A percentile compares a stretch with the other conserved stretches of the same genome.
phyloP scores from a whole-genome alignment of 2,797 vertebrate species.

The Cryptoblepharus egeriae region DNA sequence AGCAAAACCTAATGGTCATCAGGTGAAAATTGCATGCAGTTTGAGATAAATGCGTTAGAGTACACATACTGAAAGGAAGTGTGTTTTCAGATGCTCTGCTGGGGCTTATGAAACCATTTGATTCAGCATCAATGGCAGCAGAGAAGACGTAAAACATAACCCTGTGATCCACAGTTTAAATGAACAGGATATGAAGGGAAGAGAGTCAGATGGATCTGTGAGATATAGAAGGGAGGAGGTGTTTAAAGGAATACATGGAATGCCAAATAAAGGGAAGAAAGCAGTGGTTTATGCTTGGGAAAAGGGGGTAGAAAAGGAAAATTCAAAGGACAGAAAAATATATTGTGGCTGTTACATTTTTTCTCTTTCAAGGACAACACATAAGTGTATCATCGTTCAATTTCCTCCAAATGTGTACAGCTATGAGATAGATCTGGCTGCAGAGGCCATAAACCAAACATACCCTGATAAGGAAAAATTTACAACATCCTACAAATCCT shows the following conservation, averaged over 20 bases:
- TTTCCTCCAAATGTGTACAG: not conserved
- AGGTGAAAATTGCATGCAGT: not conserved
- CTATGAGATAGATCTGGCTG: not conserved
- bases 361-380: not conserved
- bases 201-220: not conserved
- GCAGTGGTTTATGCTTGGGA: not conserved
- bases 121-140: not conserved
- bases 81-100: not conserved
- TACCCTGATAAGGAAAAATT: not conserved
- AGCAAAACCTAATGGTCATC: not conserved
- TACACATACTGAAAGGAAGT: not conserved
- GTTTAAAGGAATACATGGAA: not conserved
- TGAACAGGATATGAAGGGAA: not conserved
- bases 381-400: not conserved
- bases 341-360: not conserved
- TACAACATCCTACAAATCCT: not conserved
- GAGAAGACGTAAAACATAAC: not conserved
- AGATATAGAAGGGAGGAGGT: too few relatives aligned
- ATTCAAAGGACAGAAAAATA: not conserved
- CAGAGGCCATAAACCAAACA: conserved; percentile 1
- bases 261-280: not conserved
- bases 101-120: not conserved
- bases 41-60: not conserved
- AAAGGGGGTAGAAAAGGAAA: not conserved
- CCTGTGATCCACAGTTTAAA: not conserved